Evolutionary conservation across 2,797 vertebrate genomes (phyloP), one percentile per base, ranked within the genome.

Genomic region (Acrossocheilus fasciatus): DNA sequence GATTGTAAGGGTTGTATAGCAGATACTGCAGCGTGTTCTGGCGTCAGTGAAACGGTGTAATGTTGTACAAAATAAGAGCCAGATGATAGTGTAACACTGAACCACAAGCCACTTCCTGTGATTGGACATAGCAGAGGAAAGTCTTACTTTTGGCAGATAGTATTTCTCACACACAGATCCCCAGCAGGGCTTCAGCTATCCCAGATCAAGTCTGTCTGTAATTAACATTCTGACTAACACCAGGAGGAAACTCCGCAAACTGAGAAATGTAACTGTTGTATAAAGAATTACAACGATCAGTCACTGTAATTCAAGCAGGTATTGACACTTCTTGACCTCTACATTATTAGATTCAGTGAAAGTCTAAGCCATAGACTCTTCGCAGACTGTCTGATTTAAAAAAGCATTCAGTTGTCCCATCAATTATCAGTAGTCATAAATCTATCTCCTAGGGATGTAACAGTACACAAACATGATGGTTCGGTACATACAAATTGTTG

Each of bases 111-210:
- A 39, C 30, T 64, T 78, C 52, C 73, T 86, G 50, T 73, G 83
- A 82, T 70, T 74, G 68, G 68, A 81, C 54, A 87, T 81, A 76
- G 57, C n/a, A 15, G 84, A 85, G 64, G 41, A 77, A 70, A 66
- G 75, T 84, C 87, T 87, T 39, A 45, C 83, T 86, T 83, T 85
- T 81, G 59, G 6, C 23, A 50, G 84, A 90, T 87, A 82, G 36
- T 57, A 88, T 87, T 88, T 74, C 83, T 20, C 11, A 54, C 72
- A 52, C 64, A 41, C 50, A 39, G 50, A 69, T 81, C 80, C 54
- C 36, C 82, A 87, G 41, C 62, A 72, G 72, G 62, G 20, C 69
- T 34, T 85, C 39, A 75, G 69, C 73, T 88, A 81, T 82, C 80
- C 66, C 73, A 62, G 62, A 80, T 57, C 59, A 76, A 62, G 64